Evolutionary conservation across 2,797 vertebrate genomes (phyloP), one percentile per base, ranked within the genome.

Genomic region (Muraenolepis orangiensis): DNA sequence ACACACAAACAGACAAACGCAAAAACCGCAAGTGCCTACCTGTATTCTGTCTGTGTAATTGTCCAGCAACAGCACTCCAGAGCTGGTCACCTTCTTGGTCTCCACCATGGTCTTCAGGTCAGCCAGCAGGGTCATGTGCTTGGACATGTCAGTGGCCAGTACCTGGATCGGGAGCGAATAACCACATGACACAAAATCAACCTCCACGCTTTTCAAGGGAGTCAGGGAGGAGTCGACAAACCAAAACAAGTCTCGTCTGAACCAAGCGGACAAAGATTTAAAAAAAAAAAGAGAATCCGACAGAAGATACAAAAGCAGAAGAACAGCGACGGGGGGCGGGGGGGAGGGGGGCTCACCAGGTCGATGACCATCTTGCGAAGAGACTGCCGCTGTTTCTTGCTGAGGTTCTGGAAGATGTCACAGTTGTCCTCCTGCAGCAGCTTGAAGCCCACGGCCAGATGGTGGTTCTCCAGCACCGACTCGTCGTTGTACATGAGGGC

Each of bases 91-190:
- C 87, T 99, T 99, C 93, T 99, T 99, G 0, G 98, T 99, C 87
- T 99, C 98, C 76, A 99, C 98, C 98, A 99, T 99, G 0, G 98
- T 99, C 94, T 99, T 99, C 86, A 99, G 93, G 87, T 99, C 98
- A 16, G 97, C 98, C 81, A 99, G 83, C 71, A 99, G 93, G 73
- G 95, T 98, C 98, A 99, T 99, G 76, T 99, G 98, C 91, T 99
- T 99, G 80, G 97, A 98, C 98, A 99, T 99, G 88, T 99, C 98
- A 0, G 98, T 99, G 29, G 98, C 98, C 87, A 99, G 91, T 75
- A 99, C 98, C 98, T 99, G 83, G 66, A 31, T 4, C 16, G 8
- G 8, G 23, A 36, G 57, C 75, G 28, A 34, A 13, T 14, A n/a
- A 69, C 20, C 68, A 69, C 31, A 64, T 3, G 8, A 34, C 3